Conservation (phyloP, 1,140 invertebrate species). For the Doryteuthis pealeii region DNA sequence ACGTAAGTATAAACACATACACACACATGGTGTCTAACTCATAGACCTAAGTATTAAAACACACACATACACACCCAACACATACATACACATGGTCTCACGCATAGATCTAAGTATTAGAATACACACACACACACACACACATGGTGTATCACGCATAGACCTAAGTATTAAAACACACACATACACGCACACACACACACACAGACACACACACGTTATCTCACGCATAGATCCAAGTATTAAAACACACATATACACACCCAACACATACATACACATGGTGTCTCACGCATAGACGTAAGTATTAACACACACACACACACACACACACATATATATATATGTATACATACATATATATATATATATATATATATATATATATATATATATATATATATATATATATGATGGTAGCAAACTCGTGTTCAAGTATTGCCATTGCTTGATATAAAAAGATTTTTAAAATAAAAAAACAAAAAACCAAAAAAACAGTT, state of each 20-base stretch:
- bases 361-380: not conserved
- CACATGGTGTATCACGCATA: not conserved
- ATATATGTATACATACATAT: not conserved
- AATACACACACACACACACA: not conserved
- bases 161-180: not conserved
- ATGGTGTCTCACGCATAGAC: not conserved
- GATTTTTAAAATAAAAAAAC: too few relatives aligned
- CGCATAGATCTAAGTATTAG: not conserved
- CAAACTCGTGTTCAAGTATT: too few relatives aligned
- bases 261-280: not conserved
- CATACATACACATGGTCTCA: not conserved
- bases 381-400: not conserved
- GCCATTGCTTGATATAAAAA: too few relatives aligned
- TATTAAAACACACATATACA: not conserved
- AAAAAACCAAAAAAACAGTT: too few relatives aligned
- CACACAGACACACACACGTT: not conserved
- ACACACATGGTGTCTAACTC: too few relatives aligned
- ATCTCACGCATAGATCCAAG: not conserved
- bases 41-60: too few relatives aligned
- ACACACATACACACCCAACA: not conserved
- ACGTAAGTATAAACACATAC: not conserved
- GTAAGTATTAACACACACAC: not conserved
- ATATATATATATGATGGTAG: too few relatives aligned
- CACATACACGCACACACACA: constrained; percentile 5
- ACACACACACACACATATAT: constrained; percentile 2